Conservation (phyloP, 1,140 invertebrate species). For the Drosophila nigrodunni region DNA sequence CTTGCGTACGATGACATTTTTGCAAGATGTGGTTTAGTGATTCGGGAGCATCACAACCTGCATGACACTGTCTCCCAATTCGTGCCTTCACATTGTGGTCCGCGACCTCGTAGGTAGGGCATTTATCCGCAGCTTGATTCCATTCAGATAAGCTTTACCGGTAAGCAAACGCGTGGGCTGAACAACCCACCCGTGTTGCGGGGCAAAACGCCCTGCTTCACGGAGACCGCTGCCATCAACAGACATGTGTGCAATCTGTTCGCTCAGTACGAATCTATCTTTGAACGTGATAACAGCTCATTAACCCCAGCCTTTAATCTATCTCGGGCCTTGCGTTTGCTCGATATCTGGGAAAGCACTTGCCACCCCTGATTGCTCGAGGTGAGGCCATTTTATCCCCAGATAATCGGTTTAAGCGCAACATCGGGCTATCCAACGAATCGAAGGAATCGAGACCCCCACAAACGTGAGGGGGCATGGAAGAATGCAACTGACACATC, state of each 20-base stretch:
- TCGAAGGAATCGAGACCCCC: conserved; percentile 15
- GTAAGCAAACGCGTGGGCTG: not conserved
- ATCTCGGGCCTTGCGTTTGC: conserved; percentile 1
- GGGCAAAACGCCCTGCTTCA: conserved; percentile 25
- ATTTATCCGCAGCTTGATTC: conserved; percentile 44
- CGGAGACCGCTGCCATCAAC: conserved; percentile 34
- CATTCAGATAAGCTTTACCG: conserved; percentile 85
- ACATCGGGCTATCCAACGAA: conserved; percentile 16
- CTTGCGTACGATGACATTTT: conserved; percentile 15
- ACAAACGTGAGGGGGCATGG: conserved; percentile 9
- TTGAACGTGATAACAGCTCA: conserved; percentile 12
- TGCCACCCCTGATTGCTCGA: too few relatives aligned
- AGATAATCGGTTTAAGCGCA: not conserved
- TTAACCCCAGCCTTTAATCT: conserved; percentile 2
- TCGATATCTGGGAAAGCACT: too few relatives aligned
- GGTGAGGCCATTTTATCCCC: too few relatives aligned
- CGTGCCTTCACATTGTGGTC: conserved; percentile 21
- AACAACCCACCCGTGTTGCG: conserved; percentile 21
- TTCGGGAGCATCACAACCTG: not conserved
- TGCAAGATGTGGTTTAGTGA: conserved; percentile 12
- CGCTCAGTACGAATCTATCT: conserved; percentile 14
- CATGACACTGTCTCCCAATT: too few relatives aligned
- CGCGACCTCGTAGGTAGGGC: conserved; percentile 37
- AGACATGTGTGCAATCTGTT: conserved; percentile 17
- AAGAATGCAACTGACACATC: conserved; percentile 19